Percentiles rank a stretch among this genome's conserved stretches.
These are phyloP conservation scores for Drusus annulatus DNA, from an alignment of 1,140 invertebrate genomes.

Conservation along the genomic window DNA sequence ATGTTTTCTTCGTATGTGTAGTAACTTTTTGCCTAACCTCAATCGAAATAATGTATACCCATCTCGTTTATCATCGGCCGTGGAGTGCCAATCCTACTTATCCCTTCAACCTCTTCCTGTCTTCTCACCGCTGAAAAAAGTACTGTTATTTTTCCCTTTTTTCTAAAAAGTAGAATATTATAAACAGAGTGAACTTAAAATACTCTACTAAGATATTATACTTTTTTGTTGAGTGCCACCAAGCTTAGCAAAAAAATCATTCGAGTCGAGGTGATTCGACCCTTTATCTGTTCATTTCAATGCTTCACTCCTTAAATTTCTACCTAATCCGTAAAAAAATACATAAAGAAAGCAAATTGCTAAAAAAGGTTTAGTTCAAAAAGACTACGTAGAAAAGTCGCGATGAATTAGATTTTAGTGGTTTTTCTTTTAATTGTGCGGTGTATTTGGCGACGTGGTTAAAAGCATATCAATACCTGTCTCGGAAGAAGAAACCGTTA, in stretches of 20 bases:
- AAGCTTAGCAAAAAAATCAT: not conserved
- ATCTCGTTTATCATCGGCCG: constrained; percentile 24
- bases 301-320: constrained; percentile 32
- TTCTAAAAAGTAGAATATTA: not conserved
- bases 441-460: not conserved
- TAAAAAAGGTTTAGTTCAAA: not conserved
- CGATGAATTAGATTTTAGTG: too few species aligned
- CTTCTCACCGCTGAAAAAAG: not conserved
- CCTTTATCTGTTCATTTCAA: constrained; percentile 31
- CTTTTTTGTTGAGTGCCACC: not conserved
- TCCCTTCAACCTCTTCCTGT: constrained; percentile 1
- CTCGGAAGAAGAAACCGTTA: constrained; percentile 21
- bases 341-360: not conserved
- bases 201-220: not conserved
- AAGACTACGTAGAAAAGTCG: too few species aligned
- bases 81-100: constrained; percentile 30
- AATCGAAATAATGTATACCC: not conserved
- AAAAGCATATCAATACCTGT: constrained; percentile 40
- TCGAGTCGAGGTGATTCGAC: not conserved
- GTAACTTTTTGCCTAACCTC: too few species aligned
- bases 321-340: constrained; percentile 4
- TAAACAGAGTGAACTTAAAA: not conserved
- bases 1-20: too few species aligned
- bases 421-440: too few species aligned
- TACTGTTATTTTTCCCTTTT: not conserved